Base-by-base conservation (phyloP, 2,888 invertebrate genomes). In the Oscheius myriophilus region DNA sequence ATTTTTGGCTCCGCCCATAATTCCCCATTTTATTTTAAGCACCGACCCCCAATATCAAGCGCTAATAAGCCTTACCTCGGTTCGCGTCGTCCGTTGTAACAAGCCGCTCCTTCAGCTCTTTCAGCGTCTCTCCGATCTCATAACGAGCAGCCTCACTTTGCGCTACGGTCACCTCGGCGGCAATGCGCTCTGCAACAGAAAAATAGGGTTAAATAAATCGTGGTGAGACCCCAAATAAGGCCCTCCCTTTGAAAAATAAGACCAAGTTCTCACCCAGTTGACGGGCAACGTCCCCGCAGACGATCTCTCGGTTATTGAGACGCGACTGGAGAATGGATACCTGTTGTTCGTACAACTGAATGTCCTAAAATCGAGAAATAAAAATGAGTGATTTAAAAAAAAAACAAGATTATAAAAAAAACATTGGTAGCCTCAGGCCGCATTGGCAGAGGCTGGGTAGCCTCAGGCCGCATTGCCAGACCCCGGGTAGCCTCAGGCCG, bases 321-420 rank as follows among this genome's bases (percentile, higher is more conserved):
- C 87, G 81, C 7, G 86, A 86, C 69, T 87, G 85, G 1, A 87
- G 75, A 7, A 77, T 75, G 9, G 85, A 77, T 2, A 84, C 76
- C 33, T 87, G 80, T 67, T 87, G 84, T 51, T 86, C 83, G 70
- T 86, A 84, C 33, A 84, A 43, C 49, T 86, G 85, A 49, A 80
- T 70, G 65, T 86, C 86, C 85, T 86, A 76, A 0, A 41, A 45
- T n/a, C n/a, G n/a, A n/a, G n/a, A n/a, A n/a, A n/a, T n/a, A n/a
- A n/a, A n/a, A n/a, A n/a, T n/a, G n/a, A 64, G 14, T 64, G 39
- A 23, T 18, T 26, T 33, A 39, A 9, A 11, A 49, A 33, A 23
- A 61, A 45, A 2, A 46, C 18, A 23, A 23, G 18, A 45, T 18
- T 7, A 23, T 43, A 61, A 12, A n/a, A n/a, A n/a, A 16, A 9